Evolutionary conservation across 1,140 invertebrate genomes (phyloP).

Genomic region (Cydia splendana): DNA sequence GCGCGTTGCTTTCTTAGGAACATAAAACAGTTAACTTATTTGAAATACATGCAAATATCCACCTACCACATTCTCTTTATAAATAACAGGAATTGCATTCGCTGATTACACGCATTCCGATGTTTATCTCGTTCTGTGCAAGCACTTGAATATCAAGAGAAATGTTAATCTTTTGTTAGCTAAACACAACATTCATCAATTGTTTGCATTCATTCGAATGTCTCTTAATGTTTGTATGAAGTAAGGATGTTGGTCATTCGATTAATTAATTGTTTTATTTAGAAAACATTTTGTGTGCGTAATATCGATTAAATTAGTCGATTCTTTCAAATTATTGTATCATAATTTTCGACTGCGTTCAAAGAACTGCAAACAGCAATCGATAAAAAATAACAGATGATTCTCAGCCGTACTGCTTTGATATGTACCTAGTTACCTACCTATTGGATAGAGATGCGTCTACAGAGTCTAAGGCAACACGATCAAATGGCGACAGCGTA

Average conservation of each 20-base stretch:
- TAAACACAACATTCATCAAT: conserved; percentile 25
- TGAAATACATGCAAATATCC: conserved; percentile 8
- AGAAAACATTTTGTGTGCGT: too few relatives aligned
- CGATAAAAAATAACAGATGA: too few relatives aligned
- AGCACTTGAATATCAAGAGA: conserved; percentile 31
- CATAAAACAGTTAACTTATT: conserved; percentile 3
- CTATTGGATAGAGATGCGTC: too few relatives aligned
- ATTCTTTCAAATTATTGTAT: not conserved
- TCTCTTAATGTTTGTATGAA: not conserved
- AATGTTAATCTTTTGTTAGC: conserved; percentile 29
- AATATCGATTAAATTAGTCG: not conserved
- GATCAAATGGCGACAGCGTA: too few relatives aligned
- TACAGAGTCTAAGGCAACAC: too few relatives aligned
- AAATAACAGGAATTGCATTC: conserved; percentile 30
- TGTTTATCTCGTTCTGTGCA: conserved; percentile 23
- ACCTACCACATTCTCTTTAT: conserved; percentile 16
- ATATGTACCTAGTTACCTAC: too few relatives aligned
- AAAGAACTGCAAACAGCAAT: too few relatives aligned
- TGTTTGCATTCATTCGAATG: conserved; percentile 19
- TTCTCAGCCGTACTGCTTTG: too few relatives aligned
- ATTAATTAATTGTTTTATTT: not conserved
- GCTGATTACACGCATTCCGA: conserved; percentile 28
- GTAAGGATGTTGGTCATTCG: not conserved
- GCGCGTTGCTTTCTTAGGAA: not conserved
- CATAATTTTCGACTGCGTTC: not conserved